These are phyloP conservation scores for Masnerella sp. DNA, from an alignment of 2,888 invertebrate genomes.

Conservation along the genomic window DNA sequence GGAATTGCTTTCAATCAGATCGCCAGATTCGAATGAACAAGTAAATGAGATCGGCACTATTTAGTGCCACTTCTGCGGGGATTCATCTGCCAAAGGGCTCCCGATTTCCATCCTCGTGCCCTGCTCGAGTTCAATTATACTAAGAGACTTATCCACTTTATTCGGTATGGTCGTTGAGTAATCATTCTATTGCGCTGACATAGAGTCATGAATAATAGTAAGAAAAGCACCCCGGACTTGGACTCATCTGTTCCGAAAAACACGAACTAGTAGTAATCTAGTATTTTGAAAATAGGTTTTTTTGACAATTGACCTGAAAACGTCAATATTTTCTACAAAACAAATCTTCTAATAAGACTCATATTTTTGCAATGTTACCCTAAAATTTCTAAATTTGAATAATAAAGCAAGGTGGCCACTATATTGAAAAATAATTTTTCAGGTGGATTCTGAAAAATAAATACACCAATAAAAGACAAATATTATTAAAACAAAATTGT, in stretches of 20 bases:
- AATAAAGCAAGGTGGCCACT: too few species aligned
- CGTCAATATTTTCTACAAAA: too few species aligned
- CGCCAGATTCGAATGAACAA: neutral
- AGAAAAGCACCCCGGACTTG: constrained; percentile 71
- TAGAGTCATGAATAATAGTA: constrained; percentile 72
- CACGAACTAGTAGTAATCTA: constrained; percentile 40
- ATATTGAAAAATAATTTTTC: too few species aligned
- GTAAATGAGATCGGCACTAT: neutral
- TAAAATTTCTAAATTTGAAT: too few species aligned
- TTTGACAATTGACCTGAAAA: neutral
- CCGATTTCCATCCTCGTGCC: constrained; percentile 63
- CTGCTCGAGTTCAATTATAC: constrained; percentile 72
- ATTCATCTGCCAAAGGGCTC: too few species aligned
- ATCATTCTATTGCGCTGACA: constrained; percentile 74
- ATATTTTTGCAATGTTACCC: too few species aligned
- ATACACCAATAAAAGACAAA: too few species aligned
- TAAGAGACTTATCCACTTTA: constrained; percentile 76
- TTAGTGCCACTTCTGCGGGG: too few species aligned
- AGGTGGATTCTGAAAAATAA: too few species aligned
- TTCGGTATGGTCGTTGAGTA: constrained; percentile 71
- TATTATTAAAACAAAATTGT: too few species aligned
- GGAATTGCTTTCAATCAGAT: constrained; percentile 31
- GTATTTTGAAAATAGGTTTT: neutral
- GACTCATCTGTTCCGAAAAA: constrained; percentile 69
- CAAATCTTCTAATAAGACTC: too few species aligned